These are phyloP conservation scores for Galagoides demidoff DNA, from an alignment of 2,797 vertebrate genomes.

Conservation along the genomic window DNA sequence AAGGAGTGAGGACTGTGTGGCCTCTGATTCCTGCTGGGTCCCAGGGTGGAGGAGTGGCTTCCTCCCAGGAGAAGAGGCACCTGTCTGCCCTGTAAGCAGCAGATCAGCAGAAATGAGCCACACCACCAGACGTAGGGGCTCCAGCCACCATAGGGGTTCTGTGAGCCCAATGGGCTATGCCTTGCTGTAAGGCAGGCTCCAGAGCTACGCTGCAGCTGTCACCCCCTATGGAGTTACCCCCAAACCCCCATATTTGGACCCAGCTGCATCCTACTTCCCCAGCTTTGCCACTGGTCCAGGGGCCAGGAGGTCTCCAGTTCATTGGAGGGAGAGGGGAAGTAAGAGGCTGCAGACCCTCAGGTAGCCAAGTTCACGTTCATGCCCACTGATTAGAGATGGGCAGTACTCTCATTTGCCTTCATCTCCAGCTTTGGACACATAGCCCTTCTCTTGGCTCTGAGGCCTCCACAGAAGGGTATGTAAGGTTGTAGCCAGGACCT, in stretches of 20 bases:
- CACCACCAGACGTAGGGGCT: no score
- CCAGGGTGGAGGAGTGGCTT: not conserved
- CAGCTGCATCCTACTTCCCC: not conserved
- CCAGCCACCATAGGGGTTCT: not conserved
- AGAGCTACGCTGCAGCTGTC: not conserved
- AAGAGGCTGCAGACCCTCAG: not conserved
- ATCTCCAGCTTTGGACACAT: not conserved
- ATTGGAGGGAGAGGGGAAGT: not conserved
- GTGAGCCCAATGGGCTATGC: not conserved
- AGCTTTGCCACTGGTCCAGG: not conserved
- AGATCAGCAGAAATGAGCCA: not conserved
- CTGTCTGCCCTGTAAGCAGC: not conserved
- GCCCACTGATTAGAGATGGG: not conserved
- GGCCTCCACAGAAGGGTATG: constrained; percentile 49
- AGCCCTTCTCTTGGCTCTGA: not conserved
- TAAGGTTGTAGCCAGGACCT: constrained; percentile 53
- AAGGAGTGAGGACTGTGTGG: not conserved
- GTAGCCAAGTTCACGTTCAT: not conserved
- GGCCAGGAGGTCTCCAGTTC: not conserved
- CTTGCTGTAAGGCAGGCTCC: not conserved
- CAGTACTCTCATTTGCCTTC: not conserved
- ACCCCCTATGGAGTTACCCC: not conserved
- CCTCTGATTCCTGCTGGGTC: not conserved
- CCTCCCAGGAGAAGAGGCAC: not conserved
- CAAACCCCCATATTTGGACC: not conserved